Conservation (phyloP, 2,888 invertebrate species). For the Epirrita christyi region DNA sequence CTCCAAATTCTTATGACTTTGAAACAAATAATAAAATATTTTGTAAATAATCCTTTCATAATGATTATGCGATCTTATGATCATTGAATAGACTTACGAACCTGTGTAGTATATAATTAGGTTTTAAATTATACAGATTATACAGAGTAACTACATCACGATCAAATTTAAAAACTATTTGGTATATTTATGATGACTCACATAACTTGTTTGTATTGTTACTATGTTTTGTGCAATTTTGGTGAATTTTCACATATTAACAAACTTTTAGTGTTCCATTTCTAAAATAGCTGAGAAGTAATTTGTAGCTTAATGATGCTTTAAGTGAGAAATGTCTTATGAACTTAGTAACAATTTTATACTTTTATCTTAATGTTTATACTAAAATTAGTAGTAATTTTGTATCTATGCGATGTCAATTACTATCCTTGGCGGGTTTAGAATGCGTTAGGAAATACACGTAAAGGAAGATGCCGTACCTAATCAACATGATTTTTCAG, state of each 20-base stretch:
- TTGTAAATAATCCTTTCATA: slow-evolving; percentile 77
- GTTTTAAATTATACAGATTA: slow-evolving; percentile 10
- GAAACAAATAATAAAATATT: slow-evolving; percentile 74
- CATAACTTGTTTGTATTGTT: slow-evolving; percentile 8
- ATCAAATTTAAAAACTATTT: slow-evolving; percentile 15
- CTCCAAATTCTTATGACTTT: slow-evolving; percentile 82
- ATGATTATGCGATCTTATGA: slow-evolving; percentile 63
- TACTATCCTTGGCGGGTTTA: slow-evolving; percentile 66
- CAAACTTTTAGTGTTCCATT: slow-evolving; percentile 19
- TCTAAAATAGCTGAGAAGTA: slow-evolving; percentile 46
- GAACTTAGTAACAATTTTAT: slow-evolving; percentile 76
- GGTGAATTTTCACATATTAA: slow-evolving; percentile 6
- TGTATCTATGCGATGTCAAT: slow-evolving; percentile 74
- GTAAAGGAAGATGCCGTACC: slow-evolving; percentile 36
- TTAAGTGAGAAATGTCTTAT: slow-evolving; percentile 82
- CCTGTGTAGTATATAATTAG: slow-evolving; percentile 45
- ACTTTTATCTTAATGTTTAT: slow-evolving; percentile 72
- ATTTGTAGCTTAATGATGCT: slow-evolving; percentile 78
- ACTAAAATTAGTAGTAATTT: slow-evolving; percentile 67
- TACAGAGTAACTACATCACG: slow-evolving; percentile 17
- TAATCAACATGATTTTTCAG: slow-evolving; percentile 22
- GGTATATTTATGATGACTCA: slow-evolving; percentile 8
- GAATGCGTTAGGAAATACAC: slow-evolving; percentile 45
- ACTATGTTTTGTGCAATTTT: slow-evolving; percentile 33
- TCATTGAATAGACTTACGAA: slow-evolving; percentile 60